Evolutionary conservation across 2,113 vertebrate genomes (phyloP), one percentile per base, ranked within the genome.

Genomic region (Takifugu flavidus): DNA sequence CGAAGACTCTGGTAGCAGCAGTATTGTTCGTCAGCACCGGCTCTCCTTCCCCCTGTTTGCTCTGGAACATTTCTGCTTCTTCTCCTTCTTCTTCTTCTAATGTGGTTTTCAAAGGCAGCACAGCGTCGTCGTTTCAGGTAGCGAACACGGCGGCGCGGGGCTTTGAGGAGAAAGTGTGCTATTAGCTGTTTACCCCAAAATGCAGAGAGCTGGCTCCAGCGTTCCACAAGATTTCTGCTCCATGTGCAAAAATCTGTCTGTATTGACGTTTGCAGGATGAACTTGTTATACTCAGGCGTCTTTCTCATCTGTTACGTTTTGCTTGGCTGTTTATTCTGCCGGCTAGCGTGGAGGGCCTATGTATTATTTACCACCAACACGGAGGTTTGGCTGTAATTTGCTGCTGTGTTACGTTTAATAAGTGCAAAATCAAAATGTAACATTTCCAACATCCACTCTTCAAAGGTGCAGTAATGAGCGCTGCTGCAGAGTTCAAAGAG

Each of bases 361-460:
- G 77, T 80, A 85, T 89, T 90, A 89, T 87, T 88, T 82, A 90
- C 44, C 71, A 74, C 51, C 64, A 71, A 77, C 59, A 68, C 75
- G 70, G 77, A 77, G 81, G 79, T 86, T 87, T 83, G 75, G 81
- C 87, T 80, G 75, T 79, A 87, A 87, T 89, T 87, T 90, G 79
- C 73, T 83, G 83, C 85, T 74, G 78, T 84, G 82, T 85, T 87
- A 83, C 86, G 83, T 89, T 87, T 87, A 90, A 88, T 90, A 89
- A 89, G 68, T 83, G 72, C 90, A 86, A 87, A 87, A 88, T 89
- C 86, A 87, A 88, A 89, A 82, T 62, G 80, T 83, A 83, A 75
- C 82, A 77, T 74, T 83, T 87, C 76, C 72, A 79, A 77, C 82
- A 83, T 86, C 66, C 82, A 62, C 77, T 83, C 89, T 92, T 90